phyloP scores from a whole-genome alignment of 1,140 invertebrate genomes.

The Apis florea region DNA sequence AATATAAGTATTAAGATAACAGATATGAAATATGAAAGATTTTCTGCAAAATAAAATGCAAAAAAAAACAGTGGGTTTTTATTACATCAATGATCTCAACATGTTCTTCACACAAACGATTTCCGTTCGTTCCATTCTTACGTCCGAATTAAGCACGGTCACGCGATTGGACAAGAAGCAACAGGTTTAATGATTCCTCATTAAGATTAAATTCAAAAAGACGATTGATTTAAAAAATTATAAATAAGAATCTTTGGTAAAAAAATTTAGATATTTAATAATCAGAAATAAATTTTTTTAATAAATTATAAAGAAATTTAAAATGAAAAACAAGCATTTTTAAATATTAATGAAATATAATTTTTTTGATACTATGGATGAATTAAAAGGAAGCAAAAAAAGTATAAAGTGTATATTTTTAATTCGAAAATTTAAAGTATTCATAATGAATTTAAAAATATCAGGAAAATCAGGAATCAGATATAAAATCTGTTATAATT shows the following conservation, averaged over 20 bases:
- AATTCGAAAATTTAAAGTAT: neutral
- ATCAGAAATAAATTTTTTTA: neutral
- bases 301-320: neutral
- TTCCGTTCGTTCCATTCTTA: neutral
- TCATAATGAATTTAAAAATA: neutral
- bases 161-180: slow-evolving; percentile 16
- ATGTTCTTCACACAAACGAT: neutral
- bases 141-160: slow-evolving; percentile 14
- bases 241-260: neutral
- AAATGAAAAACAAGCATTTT: neutral
- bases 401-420: no score
- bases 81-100: neutral
- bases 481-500: neutral
- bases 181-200: slow-evolving; percentile 28
- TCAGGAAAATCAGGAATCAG: neutral
- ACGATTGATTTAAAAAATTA: neutral
- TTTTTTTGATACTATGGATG: neutral
- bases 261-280: neutral
- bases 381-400: neutral
- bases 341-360: neutral
- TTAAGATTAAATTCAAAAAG: neutral
- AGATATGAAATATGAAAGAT: neutral
- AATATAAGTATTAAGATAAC: neutral
- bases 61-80: neutral
- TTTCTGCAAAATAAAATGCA: neutral